Evolutionary conservation across 92 coral and sea anemone species (phyloP).

Genomic region (Heteractis magnifica): DNA sequence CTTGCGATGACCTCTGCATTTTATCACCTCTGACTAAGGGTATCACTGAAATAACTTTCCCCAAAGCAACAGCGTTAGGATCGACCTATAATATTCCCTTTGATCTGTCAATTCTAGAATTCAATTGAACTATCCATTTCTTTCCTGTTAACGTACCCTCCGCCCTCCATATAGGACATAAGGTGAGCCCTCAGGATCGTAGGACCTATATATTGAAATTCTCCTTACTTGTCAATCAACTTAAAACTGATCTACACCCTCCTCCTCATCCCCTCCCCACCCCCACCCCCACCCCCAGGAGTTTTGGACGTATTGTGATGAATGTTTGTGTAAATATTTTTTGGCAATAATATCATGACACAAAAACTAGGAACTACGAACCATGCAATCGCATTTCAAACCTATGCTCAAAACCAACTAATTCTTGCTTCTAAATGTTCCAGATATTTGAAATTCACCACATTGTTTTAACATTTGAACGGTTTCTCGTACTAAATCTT

Average conservation of each 20-base stretch:
- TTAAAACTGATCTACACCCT: not conserved
- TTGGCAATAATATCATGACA: not conserved
- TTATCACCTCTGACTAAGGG: not conserved
- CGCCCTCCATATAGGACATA: too few relatives aligned
- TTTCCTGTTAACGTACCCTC: too few relatives aligned
- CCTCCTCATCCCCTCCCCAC: not conserved
- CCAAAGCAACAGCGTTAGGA: not conserved
- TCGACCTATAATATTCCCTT: not conserved
- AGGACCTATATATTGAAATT: not conserved
- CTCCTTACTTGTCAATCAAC: not conserved
- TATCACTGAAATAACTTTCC: not conserved
- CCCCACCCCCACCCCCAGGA: not conserved
- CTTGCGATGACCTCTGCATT: not conserved
- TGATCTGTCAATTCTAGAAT: not conserved
- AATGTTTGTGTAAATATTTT: not conserved
- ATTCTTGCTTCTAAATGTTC: too few relatives aligned
- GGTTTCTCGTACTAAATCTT: not conserved
- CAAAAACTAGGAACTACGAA: not conserved
- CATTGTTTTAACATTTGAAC: not conserved
- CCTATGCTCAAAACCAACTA: too few relatives aligned
- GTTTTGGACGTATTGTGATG: not conserved
- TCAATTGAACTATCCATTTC: too few relatives aligned
- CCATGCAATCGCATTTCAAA: too few relatives aligned
- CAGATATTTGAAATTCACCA: not conserved
- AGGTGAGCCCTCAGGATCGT: too few relatives aligned